These are phyloP conservation scores for Sylvia atricapilla DNA, from an alignment of 2,113 vertebrate species.

Conservation along the genomic window DNA sequence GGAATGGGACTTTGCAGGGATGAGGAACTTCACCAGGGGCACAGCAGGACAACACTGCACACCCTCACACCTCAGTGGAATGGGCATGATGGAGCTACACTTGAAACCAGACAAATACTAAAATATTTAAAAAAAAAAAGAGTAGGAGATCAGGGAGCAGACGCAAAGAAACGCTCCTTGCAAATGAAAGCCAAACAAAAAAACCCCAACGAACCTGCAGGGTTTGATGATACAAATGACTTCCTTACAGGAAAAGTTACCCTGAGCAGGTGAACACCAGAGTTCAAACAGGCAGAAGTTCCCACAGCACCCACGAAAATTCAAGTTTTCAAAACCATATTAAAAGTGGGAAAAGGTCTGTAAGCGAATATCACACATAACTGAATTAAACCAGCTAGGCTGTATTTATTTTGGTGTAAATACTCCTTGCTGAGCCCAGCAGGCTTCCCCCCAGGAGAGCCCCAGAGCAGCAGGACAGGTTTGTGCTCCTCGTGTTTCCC, in stretches of 20 bases:
- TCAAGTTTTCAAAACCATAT: neutral
- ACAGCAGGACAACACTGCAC: neutral
- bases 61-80: neutral
- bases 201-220: neutral
- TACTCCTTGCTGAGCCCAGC: neutral
- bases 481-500: neutral
- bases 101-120: neutral
- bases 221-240: neutral
- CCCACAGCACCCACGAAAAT: neutral
- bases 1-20: neutral
- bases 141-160: neutral
- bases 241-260: neutral
- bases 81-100: neutral
- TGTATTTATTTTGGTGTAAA: neutral
- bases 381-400: neutral
- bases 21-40: neutral
- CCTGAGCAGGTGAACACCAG: neutral
- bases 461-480: neutral
- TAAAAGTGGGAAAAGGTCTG: fast-evolving
- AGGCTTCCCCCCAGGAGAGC: neutral
- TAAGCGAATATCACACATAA: fast-evolving
- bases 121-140: too few relatives aligned
- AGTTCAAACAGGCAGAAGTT: neutral
- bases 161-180: neutral
- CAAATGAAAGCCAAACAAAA: neutral